phyloP scores from a whole-genome alignment of 2,797 vertebrate species.

The Ctenochaetus hawaiiensis region DNA sequence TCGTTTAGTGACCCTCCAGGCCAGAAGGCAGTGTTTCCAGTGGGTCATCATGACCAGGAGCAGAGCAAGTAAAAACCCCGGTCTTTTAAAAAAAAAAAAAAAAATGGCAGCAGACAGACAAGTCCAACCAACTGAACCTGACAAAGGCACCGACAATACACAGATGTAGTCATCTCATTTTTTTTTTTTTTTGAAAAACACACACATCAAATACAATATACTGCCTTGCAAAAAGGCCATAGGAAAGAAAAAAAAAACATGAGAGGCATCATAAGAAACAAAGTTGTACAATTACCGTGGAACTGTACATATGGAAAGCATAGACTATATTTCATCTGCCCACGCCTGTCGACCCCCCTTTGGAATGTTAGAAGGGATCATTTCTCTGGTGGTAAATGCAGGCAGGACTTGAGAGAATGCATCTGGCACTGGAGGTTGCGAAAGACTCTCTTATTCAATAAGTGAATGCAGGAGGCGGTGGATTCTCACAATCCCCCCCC shows the following conservation, averaged over 20 bases:
- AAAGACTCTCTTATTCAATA: constrained; percentile 55
- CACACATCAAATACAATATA: constrained; percentile 78
- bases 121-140: constrained; percentile 78
- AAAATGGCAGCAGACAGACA: constrained; percentile 71
- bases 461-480: constrained; percentile 55
- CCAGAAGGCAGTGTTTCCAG: constrained; percentile 71
- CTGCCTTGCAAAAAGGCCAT: constrained; percentile 72
- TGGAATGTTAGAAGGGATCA: constrained; percentile 69
- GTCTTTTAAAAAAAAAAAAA: constrained; percentile 19
- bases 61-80: constrained; percentile 65
- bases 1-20: constrained; percentile 38
- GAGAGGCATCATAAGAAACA: constrained; percentile 57
- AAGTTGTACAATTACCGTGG: constrained; percentile 67
- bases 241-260: constrained; percentile 61
- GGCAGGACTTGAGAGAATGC: constrained; percentile 69
- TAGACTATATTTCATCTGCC: constrained; percentile 57
- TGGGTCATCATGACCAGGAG: constrained; percentile 64
- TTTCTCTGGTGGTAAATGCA: constrained; percentile 59
- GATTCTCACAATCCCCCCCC: constrained; percentile 41
- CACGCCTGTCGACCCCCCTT: constrained; percentile 57
- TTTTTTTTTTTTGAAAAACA: constrained; percentile 68
- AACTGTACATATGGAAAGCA: constrained; percentile 75
- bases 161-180: constrained; percentile 65
- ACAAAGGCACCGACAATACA: constrained; percentile 85
- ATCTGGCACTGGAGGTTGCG: constrained; percentile 71